Conservation (phyloP, 2,113 vertebrate genomes). For the Galbula dea region DNA sequence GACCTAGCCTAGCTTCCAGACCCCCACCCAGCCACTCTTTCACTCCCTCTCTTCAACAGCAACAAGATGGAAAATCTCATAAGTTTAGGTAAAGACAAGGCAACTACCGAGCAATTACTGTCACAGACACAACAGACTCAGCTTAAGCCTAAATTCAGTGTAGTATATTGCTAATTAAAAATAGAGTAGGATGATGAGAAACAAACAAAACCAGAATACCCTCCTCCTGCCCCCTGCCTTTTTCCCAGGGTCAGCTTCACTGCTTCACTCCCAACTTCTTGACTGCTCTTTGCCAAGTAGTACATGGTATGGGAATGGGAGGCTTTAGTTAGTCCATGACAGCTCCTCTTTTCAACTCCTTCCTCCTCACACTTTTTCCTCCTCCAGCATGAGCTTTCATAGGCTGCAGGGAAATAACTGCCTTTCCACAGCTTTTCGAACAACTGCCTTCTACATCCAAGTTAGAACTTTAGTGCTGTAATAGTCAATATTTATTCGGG, state of each 20-base stretch:
- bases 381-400: not conserved
- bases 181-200: not conserved
- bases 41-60: not conserved
- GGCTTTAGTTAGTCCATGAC: fast-evolving
- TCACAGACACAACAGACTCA: not conserved
- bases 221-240: not conserved
- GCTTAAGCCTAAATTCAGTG: not conserved
- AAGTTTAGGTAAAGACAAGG: not conserved
- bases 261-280: not conserved
- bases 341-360: not conserved
- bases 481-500: fast-evolving
- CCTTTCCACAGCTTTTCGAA: not conserved
- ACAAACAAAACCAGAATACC: not conserved
- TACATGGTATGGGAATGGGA: not conserved
- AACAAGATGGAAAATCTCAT: not conserved
- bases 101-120: fast-evolving
- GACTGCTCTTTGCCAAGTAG: fast-evolving
- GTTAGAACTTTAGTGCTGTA: not conserved
- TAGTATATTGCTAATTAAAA: not conserved
- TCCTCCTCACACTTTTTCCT: not conserved
- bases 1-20: not conserved
- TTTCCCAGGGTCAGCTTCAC: not conserved
- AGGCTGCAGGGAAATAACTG: not conserved
- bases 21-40: not conserved
- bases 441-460: not conserved